A percentile compares a stretch with the other conserved stretches of the same genome.
phyloP scores from a whole-genome alignment of 2,888 invertebrate genomes.

The Pollenia angustigena region DNA sequence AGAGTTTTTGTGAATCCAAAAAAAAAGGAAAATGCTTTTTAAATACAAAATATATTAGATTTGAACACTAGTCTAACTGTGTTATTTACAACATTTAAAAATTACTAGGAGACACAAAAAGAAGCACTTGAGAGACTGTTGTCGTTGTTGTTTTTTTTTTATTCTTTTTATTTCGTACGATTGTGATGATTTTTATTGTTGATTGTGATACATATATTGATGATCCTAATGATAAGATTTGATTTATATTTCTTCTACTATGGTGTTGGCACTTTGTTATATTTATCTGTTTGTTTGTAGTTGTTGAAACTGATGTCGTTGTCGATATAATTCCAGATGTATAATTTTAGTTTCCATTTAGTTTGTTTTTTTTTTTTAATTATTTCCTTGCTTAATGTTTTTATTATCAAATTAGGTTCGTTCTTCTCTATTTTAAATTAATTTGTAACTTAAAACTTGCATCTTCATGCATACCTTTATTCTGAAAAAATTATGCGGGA shows the following conservation, averaged over 20 bases:
- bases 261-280: conserved; percentile 64
- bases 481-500: conserved; percentile 7
- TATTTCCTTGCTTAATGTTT: conserved; percentile 1
- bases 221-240: conserved; percentile 18
- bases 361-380: conserved; percentile 23
- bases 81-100: conserved; percentile 16
- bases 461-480: conserved; percentile 6
- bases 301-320: conserved; percentile 43
- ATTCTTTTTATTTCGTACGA: conserved; percentile 50
- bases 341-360: conserved; percentile 63
- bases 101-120: conserved; percentile 37
- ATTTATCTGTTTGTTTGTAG: conserved; percentile 27
- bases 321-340: conserved; percentile 40
- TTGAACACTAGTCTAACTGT: conserved; percentile 3
- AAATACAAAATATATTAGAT: conserved; percentile 19
- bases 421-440: conserved; percentile 1
- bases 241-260: conserved; percentile 20
- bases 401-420: neutral
- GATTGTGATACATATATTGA: conserved; percentile 24
- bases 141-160: conserved; percentile 32
- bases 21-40: conserved; percentile 23
- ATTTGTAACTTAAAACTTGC: conserved; percentile 18
- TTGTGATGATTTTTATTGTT: conserved; percentile 53
- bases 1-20: neutral
- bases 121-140: conserved; percentile 55